Evolutionary conservation across 2,113 vertebrate species (phyloP).

Genomic region (Sisor rabdophorus): DNA sequence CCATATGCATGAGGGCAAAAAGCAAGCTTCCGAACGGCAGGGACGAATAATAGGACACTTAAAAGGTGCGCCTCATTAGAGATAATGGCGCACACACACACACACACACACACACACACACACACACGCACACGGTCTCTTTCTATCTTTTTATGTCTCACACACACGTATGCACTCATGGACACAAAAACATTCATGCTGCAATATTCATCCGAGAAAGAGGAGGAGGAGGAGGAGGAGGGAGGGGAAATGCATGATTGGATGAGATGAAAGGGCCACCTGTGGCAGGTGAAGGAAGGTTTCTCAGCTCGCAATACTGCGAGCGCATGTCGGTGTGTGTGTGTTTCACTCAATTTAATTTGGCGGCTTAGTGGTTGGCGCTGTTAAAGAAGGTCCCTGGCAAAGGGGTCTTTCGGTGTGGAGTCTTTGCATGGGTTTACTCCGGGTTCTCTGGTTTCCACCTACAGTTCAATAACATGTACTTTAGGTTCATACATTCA

Average conservation of each 20-base stretch:
- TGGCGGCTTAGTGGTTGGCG: too few relatives aligned
- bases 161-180: not conserved
- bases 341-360: conserved; percentile 11
- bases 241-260: conserved; percentile 39
- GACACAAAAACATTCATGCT: conserved; percentile 7
- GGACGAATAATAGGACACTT: conserved; percentile 56
- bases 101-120: not conserved
- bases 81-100: conserved; percentile 39
- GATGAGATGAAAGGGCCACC: conserved; percentile 66
- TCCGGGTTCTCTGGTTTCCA: too few relatives aligned
- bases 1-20: conserved; percentile 51
- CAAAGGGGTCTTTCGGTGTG: too few relatives aligned
- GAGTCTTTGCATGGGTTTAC: too few relatives aligned
- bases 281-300: conserved; percentile 63
- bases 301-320: not conserved
- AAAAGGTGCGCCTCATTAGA: conserved; percentile 50
- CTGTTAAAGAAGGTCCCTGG: too few relatives aligned
- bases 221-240: conserved; percentile 15
- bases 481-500: too few relatives aligned
- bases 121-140: not conserved
- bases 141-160: not conserved
- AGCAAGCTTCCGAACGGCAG: conserved; percentile 41
- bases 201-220: conserved; percentile 60
- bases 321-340: not conserved
- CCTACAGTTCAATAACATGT: too few relatives aligned